Evolutionary conservation across 2,888 invertebrate genomes (phyloP).

Genomic region (Piscicola geometra): DNA sequence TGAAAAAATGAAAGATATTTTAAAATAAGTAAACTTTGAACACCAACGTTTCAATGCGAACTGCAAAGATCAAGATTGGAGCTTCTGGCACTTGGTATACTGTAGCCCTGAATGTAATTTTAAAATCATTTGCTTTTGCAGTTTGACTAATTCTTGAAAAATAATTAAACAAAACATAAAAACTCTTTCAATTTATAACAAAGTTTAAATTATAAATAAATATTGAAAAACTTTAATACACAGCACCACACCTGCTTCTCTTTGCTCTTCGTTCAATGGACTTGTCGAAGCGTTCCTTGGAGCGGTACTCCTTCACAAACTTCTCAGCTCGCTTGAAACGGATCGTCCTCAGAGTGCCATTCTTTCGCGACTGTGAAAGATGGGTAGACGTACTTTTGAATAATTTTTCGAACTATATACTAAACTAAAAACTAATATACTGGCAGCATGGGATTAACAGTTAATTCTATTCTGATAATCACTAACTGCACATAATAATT

Average conservation of each 20-base stretch:
- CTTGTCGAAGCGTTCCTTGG: constrained; percentile 34
- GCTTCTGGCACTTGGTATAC: constrained; percentile 7
- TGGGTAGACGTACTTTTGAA: no score
- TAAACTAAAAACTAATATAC: neutral
- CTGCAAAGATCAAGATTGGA: constrained; percentile 32
- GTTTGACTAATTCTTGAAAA: no score
- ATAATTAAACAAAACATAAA: no score
- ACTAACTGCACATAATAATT: no score
- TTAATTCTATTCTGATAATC: neutral
- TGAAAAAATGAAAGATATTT: neutral
- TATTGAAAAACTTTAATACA: no score
- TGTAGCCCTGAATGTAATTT: neutral
- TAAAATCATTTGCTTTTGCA: no score
- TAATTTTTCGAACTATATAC: no score
- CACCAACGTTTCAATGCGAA: constrained; percentile 29
- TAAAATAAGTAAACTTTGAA: no score
- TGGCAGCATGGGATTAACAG: neutral
- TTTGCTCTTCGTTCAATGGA: constrained; percentile 21
- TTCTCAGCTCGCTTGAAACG: constrained; percentile 37
- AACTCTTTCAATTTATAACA: no score
- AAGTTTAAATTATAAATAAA: no score
- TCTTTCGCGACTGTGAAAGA: constrained; percentile 11
- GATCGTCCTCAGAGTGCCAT: neutral
- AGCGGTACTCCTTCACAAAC: constrained; percentile 33
- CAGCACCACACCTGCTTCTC: neutral